Base-by-base conservation (phyloP, 2,113 vertebrate species). In the Microtus montanus region DNA sequence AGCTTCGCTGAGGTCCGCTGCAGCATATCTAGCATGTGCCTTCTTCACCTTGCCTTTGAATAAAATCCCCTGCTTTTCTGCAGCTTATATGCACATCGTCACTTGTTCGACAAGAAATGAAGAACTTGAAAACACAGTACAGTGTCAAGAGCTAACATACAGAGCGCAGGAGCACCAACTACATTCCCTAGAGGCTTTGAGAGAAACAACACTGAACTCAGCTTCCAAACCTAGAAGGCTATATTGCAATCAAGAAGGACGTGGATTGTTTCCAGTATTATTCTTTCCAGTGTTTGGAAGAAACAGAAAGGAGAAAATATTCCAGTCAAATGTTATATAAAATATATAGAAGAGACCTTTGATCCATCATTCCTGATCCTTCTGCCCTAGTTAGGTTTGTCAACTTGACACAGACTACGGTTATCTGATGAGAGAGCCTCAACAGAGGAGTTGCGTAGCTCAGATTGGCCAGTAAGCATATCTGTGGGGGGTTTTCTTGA, bases 321-420 rank as follows among this genome's bases (percentile, higher is more conserved):
- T 95, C 5, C 0, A 47, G 64, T 75, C 35, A 12, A 6, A 8
- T 19, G 26, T 52, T 38, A 49, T 9, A 41, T 17, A 35, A 89
- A 90, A 91, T 82, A n/a, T n/a, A 79, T 92, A 75, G 52, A 90
- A 86, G 41, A 63, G 11, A 64, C 30, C 52, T 47, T 78, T 91
- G 84, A 94, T 19, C 6, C 47, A 28, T 44, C 30, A 30, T 73
- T 83, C 38, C 63, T 68, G 26, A 44, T 44, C 19, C 26, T 41
- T 63, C 38, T 84, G 24, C 26, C 7, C 9, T 44, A 44, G 38
- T n/a, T 83, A 79, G 28, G 30, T 19, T 52, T 26, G 80, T 44
- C 24, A 30, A 2, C 61, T 44, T 61, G n/a, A 63, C 58, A 41
- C 54, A 63, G n/a, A 15, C 35, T 83, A 63, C n/a, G 38, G 52